Percentiles rank a stretch among this genome's conserved stretches.
These are phyloP conservation scores for Garra rufa DNA, from an alignment of 2,113 vertebrate genomes.

Conservation along the genomic window DNA sequence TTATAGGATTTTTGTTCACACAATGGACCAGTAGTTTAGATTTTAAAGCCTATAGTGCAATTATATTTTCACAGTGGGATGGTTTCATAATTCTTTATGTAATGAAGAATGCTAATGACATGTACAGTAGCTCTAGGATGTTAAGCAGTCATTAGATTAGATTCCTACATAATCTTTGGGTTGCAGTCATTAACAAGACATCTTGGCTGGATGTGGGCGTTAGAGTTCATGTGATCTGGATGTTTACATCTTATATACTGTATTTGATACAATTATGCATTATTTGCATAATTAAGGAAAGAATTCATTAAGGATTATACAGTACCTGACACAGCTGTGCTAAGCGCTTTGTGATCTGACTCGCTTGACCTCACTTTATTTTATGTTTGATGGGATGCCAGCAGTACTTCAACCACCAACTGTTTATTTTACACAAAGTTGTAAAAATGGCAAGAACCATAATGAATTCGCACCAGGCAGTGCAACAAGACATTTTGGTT, in stretches of 20 bases:
- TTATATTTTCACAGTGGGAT: neutral
- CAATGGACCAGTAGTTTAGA: too few relatives aligned
- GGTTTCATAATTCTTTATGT: neutral
- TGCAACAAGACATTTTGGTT: neutral
- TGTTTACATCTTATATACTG: neutral
- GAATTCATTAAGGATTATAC: neutral
- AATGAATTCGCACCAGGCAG: neutral
- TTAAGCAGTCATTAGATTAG: neutral
- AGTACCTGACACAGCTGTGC: neutral
- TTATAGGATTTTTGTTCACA: too few relatives aligned
- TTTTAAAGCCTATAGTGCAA: neutral
- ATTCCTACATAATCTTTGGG: neutral
- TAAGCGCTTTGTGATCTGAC: neutral
- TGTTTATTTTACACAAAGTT: conserved; percentile 5
- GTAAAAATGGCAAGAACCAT: neutral
- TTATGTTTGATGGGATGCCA: neutral
- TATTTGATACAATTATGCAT: neutral
- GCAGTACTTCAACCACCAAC: conserved; percentile 3
- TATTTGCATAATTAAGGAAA: neutral
- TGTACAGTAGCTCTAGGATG: neutral
- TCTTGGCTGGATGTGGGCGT: neutral
- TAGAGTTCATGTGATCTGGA: neutral
- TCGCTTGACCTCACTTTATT: neutral
- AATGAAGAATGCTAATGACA: neutral
- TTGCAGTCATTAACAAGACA: neutral